phyloP scores from a whole-genome alignment of 2,888 invertebrate species.

The Dolomedes plantarius region DNA sequence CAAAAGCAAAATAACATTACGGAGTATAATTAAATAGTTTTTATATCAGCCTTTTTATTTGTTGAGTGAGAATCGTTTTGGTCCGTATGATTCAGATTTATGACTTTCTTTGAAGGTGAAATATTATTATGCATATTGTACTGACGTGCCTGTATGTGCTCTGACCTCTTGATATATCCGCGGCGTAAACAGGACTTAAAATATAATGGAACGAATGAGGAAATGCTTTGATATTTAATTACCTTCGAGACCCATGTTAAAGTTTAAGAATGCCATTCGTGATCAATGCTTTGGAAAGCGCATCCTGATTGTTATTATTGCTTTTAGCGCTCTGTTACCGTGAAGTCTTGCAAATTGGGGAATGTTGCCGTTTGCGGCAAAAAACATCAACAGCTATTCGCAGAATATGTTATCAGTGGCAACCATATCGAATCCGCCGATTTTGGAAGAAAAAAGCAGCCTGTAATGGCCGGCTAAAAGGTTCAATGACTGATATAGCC shows the following conservation, averaged over 20 bases:
- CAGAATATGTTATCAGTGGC: not conserved
- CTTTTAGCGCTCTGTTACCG: not conserved
- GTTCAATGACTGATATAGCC: not conserved
- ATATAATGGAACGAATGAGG: constrained; percentile 20
- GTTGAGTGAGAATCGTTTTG: constrained; percentile 14
- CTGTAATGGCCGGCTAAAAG: not conserved
- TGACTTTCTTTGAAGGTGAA: constrained; percentile 35
- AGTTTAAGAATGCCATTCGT: constrained; percentile 7
- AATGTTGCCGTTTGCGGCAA: not conserved
- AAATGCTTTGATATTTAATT: constrained; percentile 37
- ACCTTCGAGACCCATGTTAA: constrained; percentile 9
- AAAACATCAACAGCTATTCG: not conserved
- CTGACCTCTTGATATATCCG: constrained; percentile 24
- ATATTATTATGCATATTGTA: constrained; percentile 44
- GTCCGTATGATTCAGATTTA: constrained; percentile 38
- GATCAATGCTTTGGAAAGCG: not conserved
- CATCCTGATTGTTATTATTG: not conserved
- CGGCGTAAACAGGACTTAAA: constrained; percentile 24
- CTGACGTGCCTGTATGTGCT: constrained; percentile 17
- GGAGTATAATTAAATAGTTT: constrained; percentile 43
- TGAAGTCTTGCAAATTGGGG: not conserved
- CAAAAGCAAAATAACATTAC: constrained; percentile 17
- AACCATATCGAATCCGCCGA: not conserved
- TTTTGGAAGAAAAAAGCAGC: not conserved
- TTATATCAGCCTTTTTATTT: constrained; percentile 28